Conservation (phyloP, 2,797 vertebrate species). For the Sebastolobus altivelis region DNA sequence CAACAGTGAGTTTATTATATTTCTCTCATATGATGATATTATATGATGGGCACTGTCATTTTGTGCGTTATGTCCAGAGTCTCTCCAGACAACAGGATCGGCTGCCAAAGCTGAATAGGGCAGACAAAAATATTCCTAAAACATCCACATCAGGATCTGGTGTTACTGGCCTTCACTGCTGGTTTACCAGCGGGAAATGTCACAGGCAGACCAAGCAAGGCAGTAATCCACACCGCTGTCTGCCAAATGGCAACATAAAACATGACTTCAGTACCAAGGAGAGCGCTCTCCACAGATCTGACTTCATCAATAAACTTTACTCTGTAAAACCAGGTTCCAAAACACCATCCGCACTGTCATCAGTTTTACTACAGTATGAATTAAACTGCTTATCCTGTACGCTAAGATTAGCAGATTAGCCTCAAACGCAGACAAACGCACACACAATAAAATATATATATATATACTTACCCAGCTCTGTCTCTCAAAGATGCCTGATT, state of each 20-base stretch:
- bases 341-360: background rate
- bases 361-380: no score
- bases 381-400: background rate
- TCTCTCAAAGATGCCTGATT: background rate
- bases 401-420: background rate
- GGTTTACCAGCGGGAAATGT: background rate
- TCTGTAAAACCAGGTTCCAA: background rate
- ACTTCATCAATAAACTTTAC: background rate
- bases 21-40: background rate
- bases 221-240: background rate
- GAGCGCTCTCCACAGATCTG: background rate
- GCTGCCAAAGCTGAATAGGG: background rate
- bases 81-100: background rate
- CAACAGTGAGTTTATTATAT: no score
- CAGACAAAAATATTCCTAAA: background rate
- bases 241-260: background rate
- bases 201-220: background rate
- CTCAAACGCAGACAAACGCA: background rate
- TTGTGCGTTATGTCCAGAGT: background rate
- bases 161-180: background rate
- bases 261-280: background rate
- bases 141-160: accelerated
- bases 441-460: background rate
- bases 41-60: background rate
- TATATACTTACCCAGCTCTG: background rate